These are phyloP conservation scores for Procapra przewalskii DNA, from an alignment of 2,113 vertebrate genomes.

Conservation along the genomic window DNA sequence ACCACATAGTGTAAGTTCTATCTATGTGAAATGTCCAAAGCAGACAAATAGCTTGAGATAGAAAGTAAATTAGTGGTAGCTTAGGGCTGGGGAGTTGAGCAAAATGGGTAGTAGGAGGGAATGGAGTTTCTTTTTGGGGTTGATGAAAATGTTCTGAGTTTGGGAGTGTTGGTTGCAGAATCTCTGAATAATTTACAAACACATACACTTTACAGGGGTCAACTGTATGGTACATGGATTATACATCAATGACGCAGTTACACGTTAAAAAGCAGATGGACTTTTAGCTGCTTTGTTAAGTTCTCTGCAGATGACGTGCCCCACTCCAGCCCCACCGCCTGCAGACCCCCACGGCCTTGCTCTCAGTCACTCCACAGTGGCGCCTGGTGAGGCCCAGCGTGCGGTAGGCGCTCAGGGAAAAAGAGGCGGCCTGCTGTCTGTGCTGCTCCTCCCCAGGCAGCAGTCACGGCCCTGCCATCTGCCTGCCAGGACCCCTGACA, in stretches of 20 bases:
- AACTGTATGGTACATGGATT: background rate
- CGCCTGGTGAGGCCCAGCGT: rapidly evolving
- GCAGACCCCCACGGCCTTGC: rapidly evolving
- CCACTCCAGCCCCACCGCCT: rapidly evolving
- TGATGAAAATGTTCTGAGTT: background rate
- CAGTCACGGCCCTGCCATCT: background rate
- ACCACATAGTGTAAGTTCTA: background rate
- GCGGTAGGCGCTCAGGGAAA: background rate
- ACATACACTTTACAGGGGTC: background rate
- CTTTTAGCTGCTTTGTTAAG: background rate
- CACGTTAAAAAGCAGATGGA: background rate
- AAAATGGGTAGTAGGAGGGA: background rate
- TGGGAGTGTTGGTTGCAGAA: background rate
- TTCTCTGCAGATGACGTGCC: background rate
- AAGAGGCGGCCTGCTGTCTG: background rate
- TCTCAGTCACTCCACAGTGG: background rate
- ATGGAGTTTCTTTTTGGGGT: background rate
- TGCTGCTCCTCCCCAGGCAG: background rate
- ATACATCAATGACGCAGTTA: background rate
- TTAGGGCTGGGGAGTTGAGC: background rate
- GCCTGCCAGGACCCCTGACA: background rate
- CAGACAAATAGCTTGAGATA: too few species aligned
- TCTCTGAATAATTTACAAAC: background rate
- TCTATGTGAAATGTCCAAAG: rapidly evolving
- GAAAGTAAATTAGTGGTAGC: rapidly evolving